These are phyloP conservation scores for Coturnix japonica DNA, from an alignment of 2,113 vertebrate genomes.

Conservation along the genomic window DNA sequence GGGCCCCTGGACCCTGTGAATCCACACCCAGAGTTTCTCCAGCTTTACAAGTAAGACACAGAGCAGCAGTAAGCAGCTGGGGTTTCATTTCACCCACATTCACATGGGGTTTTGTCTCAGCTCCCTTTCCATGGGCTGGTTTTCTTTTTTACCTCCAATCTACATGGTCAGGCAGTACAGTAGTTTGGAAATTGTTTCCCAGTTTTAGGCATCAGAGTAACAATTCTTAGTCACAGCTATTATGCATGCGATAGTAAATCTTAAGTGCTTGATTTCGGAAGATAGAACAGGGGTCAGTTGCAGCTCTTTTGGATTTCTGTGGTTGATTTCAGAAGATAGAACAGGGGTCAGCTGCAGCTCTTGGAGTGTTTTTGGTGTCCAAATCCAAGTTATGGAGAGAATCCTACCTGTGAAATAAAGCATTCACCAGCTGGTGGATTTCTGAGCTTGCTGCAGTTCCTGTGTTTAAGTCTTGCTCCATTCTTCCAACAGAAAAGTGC, in stretches of 20 bases:
- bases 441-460: rapidly evolving
- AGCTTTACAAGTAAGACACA: slow-evolving; percentile 86
- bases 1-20: slow-evolving; percentile 94
- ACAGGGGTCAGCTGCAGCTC: background rate
- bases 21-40: slow-evolving; percentile 91
- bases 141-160: background rate
- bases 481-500: slow-evolving; percentile 81
- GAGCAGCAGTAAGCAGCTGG: rapidly evolving
- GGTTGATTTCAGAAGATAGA: background rate
- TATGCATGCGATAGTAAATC: background rate
- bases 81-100: background rate
- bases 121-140: rapidly evolving
- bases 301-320: background rate
- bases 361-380: background rate
- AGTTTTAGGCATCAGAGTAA: background rate
- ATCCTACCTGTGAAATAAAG: background rate
- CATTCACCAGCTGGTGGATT: rapidly evolving
- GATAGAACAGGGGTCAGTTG: background rate
- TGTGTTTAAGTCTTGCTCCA: background rate
- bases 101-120: background rate
- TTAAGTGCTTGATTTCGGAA: background rate
- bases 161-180: background rate
- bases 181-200: background rate
- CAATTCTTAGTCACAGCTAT: background rate
- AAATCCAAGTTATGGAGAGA: rapidly evolving